Evolutionary conservation across 2,113 vertebrate genomes (phyloP), one percentile per base, ranked within the genome.

Genomic region (Nanger granti): DNA sequence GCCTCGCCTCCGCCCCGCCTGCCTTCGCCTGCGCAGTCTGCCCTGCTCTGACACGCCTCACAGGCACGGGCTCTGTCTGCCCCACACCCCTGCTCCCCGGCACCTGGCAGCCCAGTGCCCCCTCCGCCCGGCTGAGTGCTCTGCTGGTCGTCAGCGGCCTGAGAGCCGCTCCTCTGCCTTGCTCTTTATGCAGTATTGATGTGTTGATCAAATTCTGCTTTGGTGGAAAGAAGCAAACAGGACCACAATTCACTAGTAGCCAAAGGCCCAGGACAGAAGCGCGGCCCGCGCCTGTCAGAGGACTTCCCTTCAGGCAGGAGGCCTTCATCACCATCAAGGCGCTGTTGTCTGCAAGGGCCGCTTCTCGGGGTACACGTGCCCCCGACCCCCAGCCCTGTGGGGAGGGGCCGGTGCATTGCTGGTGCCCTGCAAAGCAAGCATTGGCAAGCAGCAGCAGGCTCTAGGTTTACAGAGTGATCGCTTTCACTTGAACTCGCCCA

Each of bases 1-100:
- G 7, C 9, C 52, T 84, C 20, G 1, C 49, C 6, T 13, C 31
- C 6, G 0, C 31, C 24, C 49, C 15, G 26, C 20, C 26, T 7
- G 8, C 87, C 55, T 34, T 37, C 2, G 6, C 80, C 49, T 69
- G 31, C 2, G 6, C 26, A 24, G 14, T 41, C 11, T 5, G 1
- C 64, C 9, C 1, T 34, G 5, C 55, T 57, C 7, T 0, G 17
- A 12, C 6, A 4, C 0, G 1, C 54, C 18, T 66, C 1, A 0
- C 4, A 14, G 87, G 31, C 3, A 12, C 0, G 0, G 34, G 85
- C 41, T 69, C 49, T 14, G 0, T 59, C 26, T 80, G 57, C 29
- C 7, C 41, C 84, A 8, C 0, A 2, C 24, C 49, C 57, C n/a
- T 31, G 37, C 69, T 4, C 28, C 85, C 29, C 2, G 26, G 41